Evolutionary conservation across 23 tunicate genomes (phyloP).

Genomic region (Trididemnum nubilum): DNA sequence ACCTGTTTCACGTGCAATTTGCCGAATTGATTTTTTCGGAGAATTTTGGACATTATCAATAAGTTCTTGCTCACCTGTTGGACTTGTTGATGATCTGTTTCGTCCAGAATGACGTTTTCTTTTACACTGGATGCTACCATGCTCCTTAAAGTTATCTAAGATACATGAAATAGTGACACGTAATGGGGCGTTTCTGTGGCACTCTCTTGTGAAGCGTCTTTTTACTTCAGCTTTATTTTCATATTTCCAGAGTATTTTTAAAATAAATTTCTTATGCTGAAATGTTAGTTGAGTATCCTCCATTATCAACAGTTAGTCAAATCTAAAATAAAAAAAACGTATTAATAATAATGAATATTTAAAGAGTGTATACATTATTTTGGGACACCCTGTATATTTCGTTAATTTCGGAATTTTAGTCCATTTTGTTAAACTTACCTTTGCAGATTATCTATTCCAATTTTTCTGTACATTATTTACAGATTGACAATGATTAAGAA

Average conservation of each 20-base stretch:
- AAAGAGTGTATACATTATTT: slow-evolving; percentile 22
- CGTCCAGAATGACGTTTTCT: slow-evolving; percentile 5
- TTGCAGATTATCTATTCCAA: no score
- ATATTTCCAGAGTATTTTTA: slow-evolving; percentile 4
- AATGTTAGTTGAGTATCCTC: slow-evolving; percentile 4
- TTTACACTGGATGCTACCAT: slow-evolving; percentile 2
- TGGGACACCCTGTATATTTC: no score
- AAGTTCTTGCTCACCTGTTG: slow-evolving; percentile 9
- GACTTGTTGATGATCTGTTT: slow-evolving; percentile 10
- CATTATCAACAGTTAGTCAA: not conserved
- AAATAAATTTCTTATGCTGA: not conserved
- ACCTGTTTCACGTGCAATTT: slow-evolving; percentile 16
- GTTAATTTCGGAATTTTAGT: no score
- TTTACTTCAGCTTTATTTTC: slow-evolving; percentile 14
- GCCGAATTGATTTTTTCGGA: slow-evolving; percentile 1
- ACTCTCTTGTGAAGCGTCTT: slow-evolving; percentile 10
- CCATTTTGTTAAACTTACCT: no score
- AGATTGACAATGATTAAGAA: no score
- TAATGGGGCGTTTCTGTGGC: not conserved
- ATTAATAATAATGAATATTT: not conserved
- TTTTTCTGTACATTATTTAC: no score
- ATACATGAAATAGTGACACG: slow-evolving; percentile 13
- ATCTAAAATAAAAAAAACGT: slow-evolving; percentile 4
- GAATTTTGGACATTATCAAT: slow-evolving; percentile 12
- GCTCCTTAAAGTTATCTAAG: slow-evolving; percentile 1